Base-by-base conservation (phyloP, 2,888 invertebrate species). In the Drosophila monieri region DNA sequence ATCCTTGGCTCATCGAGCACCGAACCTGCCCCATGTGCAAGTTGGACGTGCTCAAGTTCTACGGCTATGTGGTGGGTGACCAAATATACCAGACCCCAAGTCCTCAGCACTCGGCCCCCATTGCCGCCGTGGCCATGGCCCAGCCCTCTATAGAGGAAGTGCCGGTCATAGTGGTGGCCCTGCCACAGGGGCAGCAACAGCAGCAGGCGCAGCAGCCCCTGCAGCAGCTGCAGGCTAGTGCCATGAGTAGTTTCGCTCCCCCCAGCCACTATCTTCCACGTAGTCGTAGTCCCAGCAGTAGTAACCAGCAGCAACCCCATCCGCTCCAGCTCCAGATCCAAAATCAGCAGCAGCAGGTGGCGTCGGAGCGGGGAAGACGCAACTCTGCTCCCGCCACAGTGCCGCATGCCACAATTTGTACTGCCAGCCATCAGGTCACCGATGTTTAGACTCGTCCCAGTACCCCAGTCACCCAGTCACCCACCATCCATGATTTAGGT, bases 1-100 rank as follows among this genome's bases (percentile, higher is more conserved):
- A 98, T 92, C 98, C 98, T 15, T 98, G 98, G 98, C 93, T 98
- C 68, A 92, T 98, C 88, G 98, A 98, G 90, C 97, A 98, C 91
- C 94, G 98, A 74, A 98, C 98, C 32, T 98, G 98, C 91, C 98
- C 98, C 9, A 98, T 98, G 97, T 98, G 98, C 93, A 98, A 98
- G 92, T 95, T 97, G 94, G 98, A 98, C 92, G 98, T 98, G 83
- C 94, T 98, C 71, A 96, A 97, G 89, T 95, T 96, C 90, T 97
- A 96, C 89, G 97, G 97, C 75, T 96, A 95, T 92, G 95, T 96
- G 94, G 96, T 96, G 91, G 94, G 95, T 94, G 92, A 91, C 74
- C 89, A 90, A 80, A 89, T 90, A 55, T 84, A 86, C 74, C 80
- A 90, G 84, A 90, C 90, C 25, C 90, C 90, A 70, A 91, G 89